These are phyloP conservation scores for Tuberolachnus salignus DNA, from an alignment of 2,888 invertebrate genomes.

Conservation along the genomic window DNA sequence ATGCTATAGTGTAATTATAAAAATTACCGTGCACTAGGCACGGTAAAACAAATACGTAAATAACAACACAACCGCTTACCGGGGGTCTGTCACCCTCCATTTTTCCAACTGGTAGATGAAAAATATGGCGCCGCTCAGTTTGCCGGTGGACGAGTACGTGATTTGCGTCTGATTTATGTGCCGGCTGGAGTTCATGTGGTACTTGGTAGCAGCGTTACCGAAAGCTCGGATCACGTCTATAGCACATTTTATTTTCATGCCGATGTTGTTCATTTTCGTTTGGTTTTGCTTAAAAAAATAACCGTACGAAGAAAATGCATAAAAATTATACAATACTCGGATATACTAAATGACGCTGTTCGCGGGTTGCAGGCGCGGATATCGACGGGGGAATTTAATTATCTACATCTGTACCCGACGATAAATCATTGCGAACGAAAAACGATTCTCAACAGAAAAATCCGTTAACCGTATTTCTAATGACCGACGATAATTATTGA, in stretches of 20 bases:
- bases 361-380: no score
- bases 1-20: no score
- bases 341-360: no score
- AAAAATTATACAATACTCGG: no score
- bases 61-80: conserved; percentile 59
- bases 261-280: conserved; percentile 67
- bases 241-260: conserved; percentile 71
- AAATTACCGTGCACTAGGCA: no score
- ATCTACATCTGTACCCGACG: no score
- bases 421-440: no score
- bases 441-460: no score
- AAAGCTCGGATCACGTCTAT: conserved; percentile 77
- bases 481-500: no score
- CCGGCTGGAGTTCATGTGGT: conserved; percentile 85
- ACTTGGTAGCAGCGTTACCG: conserved; percentile 83
- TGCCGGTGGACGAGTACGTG: conserved; percentile 83
- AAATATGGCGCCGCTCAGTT: conserved; percentile 86
- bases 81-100: conserved; percentile 75
- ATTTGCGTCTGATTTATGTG: conserved; percentile 80
- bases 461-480: no score
- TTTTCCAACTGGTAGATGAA: conserved; percentile 88
- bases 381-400: no score
- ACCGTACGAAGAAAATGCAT: conserved; percentile 20
- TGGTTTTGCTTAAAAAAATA: conserved; percentile 62
- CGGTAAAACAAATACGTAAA: no score